Evolutionary conservation across 2,113 vertebrate species (phyloP).

Genomic region (Bujurquina vittata): DNA sequence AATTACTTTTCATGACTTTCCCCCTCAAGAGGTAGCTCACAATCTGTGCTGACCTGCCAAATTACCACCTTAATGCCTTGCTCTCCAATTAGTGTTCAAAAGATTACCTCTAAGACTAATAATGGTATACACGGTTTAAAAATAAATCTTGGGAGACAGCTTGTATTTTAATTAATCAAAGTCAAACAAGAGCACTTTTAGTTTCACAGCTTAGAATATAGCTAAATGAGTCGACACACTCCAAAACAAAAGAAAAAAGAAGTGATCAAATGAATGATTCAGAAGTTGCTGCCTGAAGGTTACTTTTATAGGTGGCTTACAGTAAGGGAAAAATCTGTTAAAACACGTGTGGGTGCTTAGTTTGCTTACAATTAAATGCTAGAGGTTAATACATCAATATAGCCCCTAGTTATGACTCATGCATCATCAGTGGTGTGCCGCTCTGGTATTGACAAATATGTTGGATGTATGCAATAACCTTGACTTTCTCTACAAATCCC

Average conservation of each 20-base stretch:
- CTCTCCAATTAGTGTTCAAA: constrained; percentile 42
- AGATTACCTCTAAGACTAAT: constrained; percentile 29
- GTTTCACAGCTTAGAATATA: not conserved
- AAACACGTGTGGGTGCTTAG: not conserved
- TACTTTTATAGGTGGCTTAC: not conserved
- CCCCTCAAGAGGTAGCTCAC: constrained; percentile 37
- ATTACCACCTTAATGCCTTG: constrained; percentile 39
- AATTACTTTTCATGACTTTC: constrained; percentile 59
- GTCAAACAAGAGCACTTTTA: not conserved
- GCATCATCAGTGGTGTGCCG: constrained; percentile 30
- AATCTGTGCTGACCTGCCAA: constrained; percentile 53
- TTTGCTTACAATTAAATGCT: constrained; percentile 14
- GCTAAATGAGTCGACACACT: not conserved
- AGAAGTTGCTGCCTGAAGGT: not conserved
- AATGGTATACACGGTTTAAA: constrained; percentile 7
- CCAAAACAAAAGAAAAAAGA: not conserved
- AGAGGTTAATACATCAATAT: constrained; percentile 37
- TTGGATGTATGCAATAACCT: constrained; percentile 40
- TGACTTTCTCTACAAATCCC: constrained; percentile 17
- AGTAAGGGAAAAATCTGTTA: not conserved
- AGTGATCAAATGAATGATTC: not conserved
- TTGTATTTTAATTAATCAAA: constrained; percentile 4
- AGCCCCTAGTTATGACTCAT: constrained; percentile 40
- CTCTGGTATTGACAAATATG: constrained; percentile 21
- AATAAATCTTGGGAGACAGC: constrained; percentile 8